phyloP scores from a whole-genome alignment of 1,140 invertebrate genomes.

The Drosophila sproati region DNA sequence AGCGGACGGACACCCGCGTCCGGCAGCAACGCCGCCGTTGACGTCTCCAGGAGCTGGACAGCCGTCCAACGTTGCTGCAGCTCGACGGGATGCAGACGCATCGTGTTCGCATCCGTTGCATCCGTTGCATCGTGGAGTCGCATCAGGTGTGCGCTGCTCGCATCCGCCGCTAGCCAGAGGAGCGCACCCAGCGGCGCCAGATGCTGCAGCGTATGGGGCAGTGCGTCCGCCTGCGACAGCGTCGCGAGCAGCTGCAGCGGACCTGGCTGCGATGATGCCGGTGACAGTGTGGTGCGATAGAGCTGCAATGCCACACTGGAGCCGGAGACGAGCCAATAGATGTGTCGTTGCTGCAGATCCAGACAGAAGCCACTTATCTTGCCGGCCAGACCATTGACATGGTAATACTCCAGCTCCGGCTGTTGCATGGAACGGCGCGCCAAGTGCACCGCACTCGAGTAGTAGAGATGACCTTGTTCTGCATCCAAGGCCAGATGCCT shows the following conservation, averaged over 20 bases:
- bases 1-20: constrained; percentile 88
- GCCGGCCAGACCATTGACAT: constrained; percentile 57
- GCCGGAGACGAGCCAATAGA: constrained; percentile 90
- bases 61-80: constrained; percentile 17
- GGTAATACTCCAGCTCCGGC: constrained; percentile 59
- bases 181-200: constrained; percentile 39
- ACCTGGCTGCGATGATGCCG: background rate
- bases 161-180: constrained; percentile 52
- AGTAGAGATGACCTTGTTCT: constrained; percentile 92
- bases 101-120: background rate
- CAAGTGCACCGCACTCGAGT: constrained; percentile 93
- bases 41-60: constrained; percentile 34
- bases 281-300: constrained; percentile 32
- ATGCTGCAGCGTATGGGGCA: constrained; percentile 46
- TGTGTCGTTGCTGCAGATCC: constrained; percentile 89
- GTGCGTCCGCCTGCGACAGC: constrained; percentile 3
- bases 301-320: constrained; percentile 87
- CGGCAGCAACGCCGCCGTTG: background rate
- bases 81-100: constrained; percentile 8
- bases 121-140: background rate
- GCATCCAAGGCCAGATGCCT: constrained; percentile 93
- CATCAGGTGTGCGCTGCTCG: constrained; percentile 8
- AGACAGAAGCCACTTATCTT: constrained; percentile 92
- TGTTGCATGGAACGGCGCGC: constrained; percentile 87
- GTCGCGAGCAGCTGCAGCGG: constrained; percentile 19